phyloP scores from a whole-genome alignment of 2,113 vertebrate species.

The Coptodon bakossiorum region DNA sequence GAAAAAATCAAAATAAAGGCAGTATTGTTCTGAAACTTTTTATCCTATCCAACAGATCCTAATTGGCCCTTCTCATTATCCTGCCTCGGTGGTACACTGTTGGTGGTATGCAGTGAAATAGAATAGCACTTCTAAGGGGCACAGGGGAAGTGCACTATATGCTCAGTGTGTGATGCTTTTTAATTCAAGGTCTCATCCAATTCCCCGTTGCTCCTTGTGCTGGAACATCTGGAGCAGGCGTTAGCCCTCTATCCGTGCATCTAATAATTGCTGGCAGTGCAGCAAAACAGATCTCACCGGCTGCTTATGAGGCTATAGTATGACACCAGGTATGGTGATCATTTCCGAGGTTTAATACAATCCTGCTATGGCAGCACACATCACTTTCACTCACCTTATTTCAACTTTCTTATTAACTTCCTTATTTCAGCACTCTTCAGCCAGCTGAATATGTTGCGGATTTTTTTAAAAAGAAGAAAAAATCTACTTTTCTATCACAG shows the following conservation, averaged over 20 bases:
- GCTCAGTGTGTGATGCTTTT: slow-evolving; percentile 57
- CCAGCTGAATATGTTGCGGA: background rate
- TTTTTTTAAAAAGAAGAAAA: background rate
- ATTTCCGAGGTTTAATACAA: background rate
- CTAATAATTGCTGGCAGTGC: slow-evolving; percentile 51
- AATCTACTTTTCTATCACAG: background rate
- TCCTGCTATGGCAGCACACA: background rate
- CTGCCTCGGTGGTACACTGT: slow-evolving; percentile 33
- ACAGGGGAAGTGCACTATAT: slow-evolving; percentile 52
- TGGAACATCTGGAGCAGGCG: slow-evolving; percentile 65
- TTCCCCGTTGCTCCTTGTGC: slow-evolving; percentile 45
- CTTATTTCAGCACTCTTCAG: background rate
- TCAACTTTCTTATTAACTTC: background rate
- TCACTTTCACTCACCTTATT: slow-evolving; percentile 6
- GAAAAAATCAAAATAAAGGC: slow-evolving; percentile 54
- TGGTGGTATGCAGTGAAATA: slow-evolving; percentile 66
- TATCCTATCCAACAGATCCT: slow-evolving; percentile 41
- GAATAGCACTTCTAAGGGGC: slow-evolving; percentile 59
- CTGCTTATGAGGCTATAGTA: background rate
- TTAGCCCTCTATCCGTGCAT: slow-evolving; percentile 33
- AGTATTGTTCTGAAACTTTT: slow-evolving; percentile 49
- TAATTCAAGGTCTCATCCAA: slow-evolving; percentile 71
- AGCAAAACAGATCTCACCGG: background rate
- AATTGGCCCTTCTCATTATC: slow-evolving; percentile 65
- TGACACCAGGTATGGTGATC: background rate